Percentiles rank a stretch among this genome's conserved stretches.
Evolutionary conservation across 2,113 vertebrate species (phyloP).

Genomic region (Pangasianodon hypophthalmus): DNA sequence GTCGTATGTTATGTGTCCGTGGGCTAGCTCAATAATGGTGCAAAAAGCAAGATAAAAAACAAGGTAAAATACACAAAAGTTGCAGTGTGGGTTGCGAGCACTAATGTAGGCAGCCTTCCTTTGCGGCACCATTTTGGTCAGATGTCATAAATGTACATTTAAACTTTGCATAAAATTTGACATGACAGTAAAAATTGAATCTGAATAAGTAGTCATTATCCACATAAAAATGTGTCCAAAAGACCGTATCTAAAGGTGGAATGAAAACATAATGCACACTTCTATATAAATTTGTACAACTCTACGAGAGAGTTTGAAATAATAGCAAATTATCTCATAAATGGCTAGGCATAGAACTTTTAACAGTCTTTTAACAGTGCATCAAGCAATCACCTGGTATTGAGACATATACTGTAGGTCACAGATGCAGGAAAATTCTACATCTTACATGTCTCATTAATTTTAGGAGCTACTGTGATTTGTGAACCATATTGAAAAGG

Average conservation of each 20-base stretch:
- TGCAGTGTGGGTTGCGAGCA: too few species aligned
- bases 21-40: too few species aligned
- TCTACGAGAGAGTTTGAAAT: not conserved
- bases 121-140: too few species aligned
- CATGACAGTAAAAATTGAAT: slow-evolving; percentile 25
- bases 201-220: not conserved
- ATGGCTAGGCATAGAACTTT: not conserved
- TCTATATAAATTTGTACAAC: not conserved
- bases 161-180: slow-evolving; percentile 29
- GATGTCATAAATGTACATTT: slow-evolving; percentile 15
- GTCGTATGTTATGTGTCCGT: too few species aligned
- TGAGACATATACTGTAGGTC: not conserved
- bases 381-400: not conserved
- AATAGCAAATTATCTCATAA: not conserved
- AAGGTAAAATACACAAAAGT: too few species aligned
- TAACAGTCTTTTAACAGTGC: not conserved
- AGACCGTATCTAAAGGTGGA: not conserved
- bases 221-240: not conserved
- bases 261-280: not conserved
- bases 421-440: not conserved
- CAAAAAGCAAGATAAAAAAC: too few species aligned
- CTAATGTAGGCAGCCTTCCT: too few species aligned
- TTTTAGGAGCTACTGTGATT: not conserved
- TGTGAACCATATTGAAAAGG: not conserved
- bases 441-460: not conserved